Base-by-base conservation (phyloP, 2,797 vertebrate genomes). In the Spatula clypeata region DNA sequence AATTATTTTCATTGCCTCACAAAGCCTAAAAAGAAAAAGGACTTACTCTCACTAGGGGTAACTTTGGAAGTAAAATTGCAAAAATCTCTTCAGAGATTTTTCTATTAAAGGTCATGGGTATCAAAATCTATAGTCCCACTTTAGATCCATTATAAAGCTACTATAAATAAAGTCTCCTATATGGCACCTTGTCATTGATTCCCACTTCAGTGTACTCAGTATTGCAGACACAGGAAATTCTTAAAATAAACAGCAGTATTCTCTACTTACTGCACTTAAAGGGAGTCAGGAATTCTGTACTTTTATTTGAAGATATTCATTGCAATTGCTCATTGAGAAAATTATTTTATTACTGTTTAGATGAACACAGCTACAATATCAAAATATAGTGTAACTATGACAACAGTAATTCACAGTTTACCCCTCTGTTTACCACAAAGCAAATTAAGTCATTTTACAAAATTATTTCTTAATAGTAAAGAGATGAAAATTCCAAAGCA, bases 151-250 rank as follows among this genome's bases (percentile, higher is more conserved):
- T 88, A 61, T 88, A 93, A 90, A 83, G 57, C 19, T 85, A 83
- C 92, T 96, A 93, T 91, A 96, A 95, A 96, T 97, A 94, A 93
- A 94, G 21, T 60, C 66, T 94, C 31, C 72, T 90, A 31, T 83
- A 80, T 70, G 47, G 81, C 27, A 94, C 73, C 49, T 91, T 93
- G 79, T 94, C 85, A 93, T 42, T 86, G 89, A 95, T 91, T 93
- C 85, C 31, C 32, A 40, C 64, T 96, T 93, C 66, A 88, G 20
- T 58, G 66, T 94, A 93, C 90, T 81, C 66, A 91, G 84, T 49
- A 80, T 49, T 51, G n/a, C 86, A 94, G 70, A 86, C 55, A 88
- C n/a, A 90, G 79, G 73, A 90, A 95, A 81, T 69, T 93, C 87
- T 72, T 81, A 90, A 94, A 95, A 95, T 96, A 96, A 96, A 90